Conservation (phyloP, 2,888 invertebrate species). For the Pterostichus madidus region DNA sequence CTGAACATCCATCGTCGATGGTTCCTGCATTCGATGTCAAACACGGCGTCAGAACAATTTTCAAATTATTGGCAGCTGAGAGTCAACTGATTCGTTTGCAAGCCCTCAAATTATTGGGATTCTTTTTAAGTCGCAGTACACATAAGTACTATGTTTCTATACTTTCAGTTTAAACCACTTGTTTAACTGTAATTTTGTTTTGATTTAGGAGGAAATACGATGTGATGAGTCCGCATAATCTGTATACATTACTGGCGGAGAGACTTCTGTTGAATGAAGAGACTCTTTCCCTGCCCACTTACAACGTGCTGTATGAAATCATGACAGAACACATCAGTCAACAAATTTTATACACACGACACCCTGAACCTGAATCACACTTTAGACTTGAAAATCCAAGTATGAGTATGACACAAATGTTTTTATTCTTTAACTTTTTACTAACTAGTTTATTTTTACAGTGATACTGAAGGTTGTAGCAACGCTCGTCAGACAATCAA, state of each 20-base stretch:
- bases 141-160: slow-evolving; percentile 86
- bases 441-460: slow-evolving; percentile 76
- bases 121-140: slow-evolving; percentile 98
- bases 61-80: slow-evolving; percentile 96
- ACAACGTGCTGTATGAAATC: slow-evolving; percentile 99
- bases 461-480: slow-evolving; percentile 99
- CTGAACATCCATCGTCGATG: slow-evolving; percentile 99
- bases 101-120: slow-evolving; percentile 97
- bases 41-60: slow-evolving; percentile 97
- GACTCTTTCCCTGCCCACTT: slow-evolving; percentile 94
- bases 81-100: slow-evolving; percentile 97
- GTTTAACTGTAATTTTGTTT: slow-evolving; percentile 41
- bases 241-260: slow-evolving; percentile 97
- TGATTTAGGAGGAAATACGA: slow-evolving; percentile 95
- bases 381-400: slow-evolving; percentile 98
- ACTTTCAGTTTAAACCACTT: background rate
- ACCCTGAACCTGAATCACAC: slow-evolving; percentile 96
- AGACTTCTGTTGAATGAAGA: slow-evolving; percentile 93
- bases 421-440: slow-evolving; percentile 51
- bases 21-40: slow-evolving; percentile 99
- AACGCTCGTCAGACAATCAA: slow-evolving; percentile 96
- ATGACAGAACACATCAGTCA: slow-evolving; percentile 98
- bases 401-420: slow-evolving; percentile 84
- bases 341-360: slow-evolving; percentile 95
- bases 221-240: slow-evolving; percentile 98